Evolutionary conservation across 2,797 vertebrate genomes (phyloP).

Genomic region (Oceanodroma leucorhoa): DNA sequence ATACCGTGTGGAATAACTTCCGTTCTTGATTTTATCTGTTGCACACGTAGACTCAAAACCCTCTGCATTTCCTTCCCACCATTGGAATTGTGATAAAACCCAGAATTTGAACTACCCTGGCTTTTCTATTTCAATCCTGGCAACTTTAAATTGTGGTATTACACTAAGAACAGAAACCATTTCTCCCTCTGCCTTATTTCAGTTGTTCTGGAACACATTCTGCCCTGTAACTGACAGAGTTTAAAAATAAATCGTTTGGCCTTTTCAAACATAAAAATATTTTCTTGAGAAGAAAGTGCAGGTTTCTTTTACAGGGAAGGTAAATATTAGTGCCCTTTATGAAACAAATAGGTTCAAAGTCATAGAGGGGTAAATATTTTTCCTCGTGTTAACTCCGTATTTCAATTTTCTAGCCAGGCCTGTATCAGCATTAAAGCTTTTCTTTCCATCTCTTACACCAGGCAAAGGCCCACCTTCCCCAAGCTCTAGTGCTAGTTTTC

Average conservation of each 20-base stretch:
- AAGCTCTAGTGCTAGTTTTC: not conserved
- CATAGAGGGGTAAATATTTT: conserved; percentile 38
- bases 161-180: not conserved
- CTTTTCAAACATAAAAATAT: conserved; percentile 28
- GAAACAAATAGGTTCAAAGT: conserved; percentile 31
- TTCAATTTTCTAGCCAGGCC: not conserved
- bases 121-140: not conserved
- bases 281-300: conserved; percentile 15
- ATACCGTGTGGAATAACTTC: not conserved
- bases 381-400: fast-evolving
- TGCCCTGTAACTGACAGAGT: conserved; percentile 1
- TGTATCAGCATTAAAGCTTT: conserved; percentile 1
- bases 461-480: not conserved
- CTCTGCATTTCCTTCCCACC: not conserved
- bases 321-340: not conserved
- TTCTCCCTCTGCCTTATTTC: conserved; percentile 12
- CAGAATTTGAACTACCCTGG: not conserved
- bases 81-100: not conserved
- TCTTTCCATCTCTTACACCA: not conserved
- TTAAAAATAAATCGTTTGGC: conserved; percentile 33
- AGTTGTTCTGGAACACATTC: not conserved
- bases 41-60: not conserved
- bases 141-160: not conserved
- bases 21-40: not conserved
- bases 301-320: conserved; percentile 1